Percentiles rank a stretch among this genome's conserved stretches.
phyloP scores from a whole-genome alignment of 2,113 vertebrate species.

The Axis porcinus region DNA sequence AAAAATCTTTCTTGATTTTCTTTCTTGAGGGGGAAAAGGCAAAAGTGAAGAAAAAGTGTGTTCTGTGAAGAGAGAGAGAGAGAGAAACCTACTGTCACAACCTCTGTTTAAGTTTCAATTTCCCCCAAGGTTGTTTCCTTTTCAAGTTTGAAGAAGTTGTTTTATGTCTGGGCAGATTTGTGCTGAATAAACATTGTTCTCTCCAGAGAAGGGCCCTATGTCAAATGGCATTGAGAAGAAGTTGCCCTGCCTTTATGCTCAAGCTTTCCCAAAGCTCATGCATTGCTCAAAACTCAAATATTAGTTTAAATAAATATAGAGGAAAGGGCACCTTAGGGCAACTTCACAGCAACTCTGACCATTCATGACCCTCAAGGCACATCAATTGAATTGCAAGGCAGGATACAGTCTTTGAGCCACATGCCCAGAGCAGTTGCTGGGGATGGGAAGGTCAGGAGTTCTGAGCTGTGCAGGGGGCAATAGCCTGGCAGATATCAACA shows the following conservation, averaged over 20 bases:
- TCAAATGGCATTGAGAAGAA: constrained; percentile 55
- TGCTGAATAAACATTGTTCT: constrained; percentile 65
- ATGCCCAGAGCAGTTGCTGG: background rate
- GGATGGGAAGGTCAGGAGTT: background rate
- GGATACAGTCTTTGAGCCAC: background rate
- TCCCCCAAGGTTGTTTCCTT: constrained; percentile 56
- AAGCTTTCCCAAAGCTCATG: constrained; percentile 34
- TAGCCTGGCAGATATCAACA: background rate
- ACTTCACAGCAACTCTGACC: constrained; percentile 13
- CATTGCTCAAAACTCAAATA: constrained; percentile 54
- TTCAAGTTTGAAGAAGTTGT: constrained; percentile 39
- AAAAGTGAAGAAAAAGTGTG: background rate
- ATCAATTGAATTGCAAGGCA: background rate
- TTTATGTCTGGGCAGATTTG: constrained; percentile 60
- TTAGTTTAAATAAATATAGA: constrained; percentile 54
- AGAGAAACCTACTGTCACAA: background rate
- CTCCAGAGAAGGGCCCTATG: constrained; percentile 48
- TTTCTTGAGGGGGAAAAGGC: background rate
- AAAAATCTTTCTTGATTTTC: constrained; percentile 10
- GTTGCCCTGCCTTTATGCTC: constrained; percentile 34
- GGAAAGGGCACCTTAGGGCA: constrained; percentile 37
- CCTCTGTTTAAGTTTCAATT: constrained; percentile 54
- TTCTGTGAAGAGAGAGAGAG: background rate
- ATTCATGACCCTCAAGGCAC: constrained; percentile 13
- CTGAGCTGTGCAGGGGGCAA: background rate